Evolutionary conservation across 2,797 vertebrate genomes (phyloP), one percentile per base, ranked within the genome.

Genomic region (Hemibagrus guttatus): DNA sequence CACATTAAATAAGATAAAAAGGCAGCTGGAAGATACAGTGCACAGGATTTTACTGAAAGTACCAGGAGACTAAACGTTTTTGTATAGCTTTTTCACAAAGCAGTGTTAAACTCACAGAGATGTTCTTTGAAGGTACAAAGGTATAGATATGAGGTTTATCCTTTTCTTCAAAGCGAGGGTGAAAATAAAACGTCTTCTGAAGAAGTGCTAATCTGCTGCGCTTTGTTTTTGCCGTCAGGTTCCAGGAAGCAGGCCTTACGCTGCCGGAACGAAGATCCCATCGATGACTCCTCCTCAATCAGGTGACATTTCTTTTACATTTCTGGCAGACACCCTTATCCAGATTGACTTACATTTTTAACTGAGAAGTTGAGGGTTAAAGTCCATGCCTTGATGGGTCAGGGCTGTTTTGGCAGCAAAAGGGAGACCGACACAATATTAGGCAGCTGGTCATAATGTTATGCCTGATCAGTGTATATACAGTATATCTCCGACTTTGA

Each of bases 281-380:
- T 95, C 94, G n/a, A 97, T 96, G 95, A 94, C 96, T 26, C 94
- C 96, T 7, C 93, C 96, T 92, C 94, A 93, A 12, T 89, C 94
- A 93, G 95, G 95, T 95, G 89, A 49, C 7, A 39, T 39, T 39
- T 39, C 4, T 2, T 39, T 39, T 39, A 39, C 35, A 39, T 39
- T 39, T 39, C 35, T 2, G 35, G 35, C 35, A 39, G 35, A 39
- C 4, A 4, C 35, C 35, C 35, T 39, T 39, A 39, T 39, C 35
- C 4, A 39, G 35, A 39, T 1, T 39, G 4, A 39, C 35, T 39
- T 39, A 39, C 35, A 39, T 1, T 39, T 39, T 39, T 39, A 39
- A 39, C 35, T 39, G 35, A 39, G 35, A 1, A 39, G 35, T 39
- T 39, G 35, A 39, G 35, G 35, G 35, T 39, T 39, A 39, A n/a